These are phyloP conservation scores for Gallinago solitaria DNA, from an alignment of 2,797 vertebrate genomes.

Conservation along the genomic window DNA sequence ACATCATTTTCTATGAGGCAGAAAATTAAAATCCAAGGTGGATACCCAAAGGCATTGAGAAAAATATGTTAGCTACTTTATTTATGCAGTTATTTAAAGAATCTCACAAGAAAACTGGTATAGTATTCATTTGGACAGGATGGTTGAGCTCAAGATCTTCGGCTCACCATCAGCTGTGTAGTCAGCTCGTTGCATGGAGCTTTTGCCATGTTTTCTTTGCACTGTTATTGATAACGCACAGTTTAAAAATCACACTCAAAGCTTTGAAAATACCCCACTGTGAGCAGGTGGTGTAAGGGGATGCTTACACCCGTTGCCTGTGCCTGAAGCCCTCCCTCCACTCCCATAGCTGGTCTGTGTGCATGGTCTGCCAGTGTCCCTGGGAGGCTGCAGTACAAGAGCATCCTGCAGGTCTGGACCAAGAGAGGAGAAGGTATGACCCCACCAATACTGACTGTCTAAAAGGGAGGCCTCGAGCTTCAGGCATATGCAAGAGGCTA, in stretches of 20 bases:
- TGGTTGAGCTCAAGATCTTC: constrained; percentile 1
- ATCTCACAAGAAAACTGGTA: constrained; percentile 19
- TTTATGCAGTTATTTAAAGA: constrained; percentile 59
- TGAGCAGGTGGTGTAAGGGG: neutral
- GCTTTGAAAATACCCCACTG: constrained; percentile 1
- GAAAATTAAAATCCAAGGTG: constrained; percentile 64
- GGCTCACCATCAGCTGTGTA: neutral
- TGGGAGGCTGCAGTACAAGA: neutral
- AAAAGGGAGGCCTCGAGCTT: neutral
- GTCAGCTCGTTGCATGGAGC: neutral
- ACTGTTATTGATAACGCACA: neutral
- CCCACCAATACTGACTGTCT: neutral
- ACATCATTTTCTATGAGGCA: constrained; percentile 40
- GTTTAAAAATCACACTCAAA: neutral
- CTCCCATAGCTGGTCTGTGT: neutral
- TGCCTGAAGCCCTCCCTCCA: neutral
- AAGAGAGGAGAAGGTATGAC: neutral
- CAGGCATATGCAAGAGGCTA: neutral
- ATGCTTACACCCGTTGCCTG: neutral
- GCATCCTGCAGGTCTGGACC: neutral
- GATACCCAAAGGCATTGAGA: constrained; percentile 63
- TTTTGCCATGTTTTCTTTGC: neutral
- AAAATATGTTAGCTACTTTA: constrained; percentile 33
- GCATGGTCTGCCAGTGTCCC: neutral
- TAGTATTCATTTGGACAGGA: neutral